These are phyloP conservation scores for Tetramorium bicarinatum DNA, from an alignment of 2,888 invertebrate species.

Conservation along the genomic window DNA sequence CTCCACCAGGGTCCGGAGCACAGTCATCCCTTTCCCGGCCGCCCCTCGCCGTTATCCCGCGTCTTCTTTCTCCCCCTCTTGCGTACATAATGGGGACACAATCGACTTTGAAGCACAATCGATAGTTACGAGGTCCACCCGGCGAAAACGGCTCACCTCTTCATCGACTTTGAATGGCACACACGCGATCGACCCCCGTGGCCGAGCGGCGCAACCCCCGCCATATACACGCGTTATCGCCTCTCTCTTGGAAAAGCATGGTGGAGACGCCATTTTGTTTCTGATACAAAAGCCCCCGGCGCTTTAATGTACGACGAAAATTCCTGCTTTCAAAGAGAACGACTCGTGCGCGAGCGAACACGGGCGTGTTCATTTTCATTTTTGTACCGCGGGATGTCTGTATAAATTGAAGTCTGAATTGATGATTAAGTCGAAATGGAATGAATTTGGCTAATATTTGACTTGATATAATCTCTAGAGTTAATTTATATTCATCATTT, in stretches of 20 bases:
- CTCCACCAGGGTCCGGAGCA: conserved; percentile 23
- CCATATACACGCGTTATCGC: conserved; percentile 59
- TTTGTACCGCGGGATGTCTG: background rate
- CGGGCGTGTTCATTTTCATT: background rate
- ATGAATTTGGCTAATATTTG: background rate
- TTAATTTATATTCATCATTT: background rate
- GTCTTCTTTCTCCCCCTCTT: conserved; percentile 63
- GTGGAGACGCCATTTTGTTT: conserved; percentile 67
- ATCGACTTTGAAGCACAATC: conserved; percentile 80
- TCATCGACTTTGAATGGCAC: conserved; percentile 77
- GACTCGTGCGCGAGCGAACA: background rate
- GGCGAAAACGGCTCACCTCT: conserved; percentile 74
- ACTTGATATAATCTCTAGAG: background rate
- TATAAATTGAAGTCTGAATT: background rate
- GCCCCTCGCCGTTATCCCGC: conserved; percentile 55
- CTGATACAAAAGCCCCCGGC: conserved; percentile 32
- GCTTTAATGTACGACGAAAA: conserved; percentile 42
- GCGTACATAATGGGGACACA: conserved; percentile 77
- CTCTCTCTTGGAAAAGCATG: conserved; percentile 36
- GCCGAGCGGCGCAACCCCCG: conserved; percentile 57
- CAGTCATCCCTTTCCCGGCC: conserved; percentile 59
- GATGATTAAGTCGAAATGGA: background rate
- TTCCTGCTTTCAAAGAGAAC: conserved; percentile 27
- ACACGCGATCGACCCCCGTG: conserved; percentile 63
- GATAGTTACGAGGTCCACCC: conserved; percentile 76